Evolutionary conservation across 2,797 vertebrate genomes (phyloP).

Genomic region (Paguma larvata): DNA sequence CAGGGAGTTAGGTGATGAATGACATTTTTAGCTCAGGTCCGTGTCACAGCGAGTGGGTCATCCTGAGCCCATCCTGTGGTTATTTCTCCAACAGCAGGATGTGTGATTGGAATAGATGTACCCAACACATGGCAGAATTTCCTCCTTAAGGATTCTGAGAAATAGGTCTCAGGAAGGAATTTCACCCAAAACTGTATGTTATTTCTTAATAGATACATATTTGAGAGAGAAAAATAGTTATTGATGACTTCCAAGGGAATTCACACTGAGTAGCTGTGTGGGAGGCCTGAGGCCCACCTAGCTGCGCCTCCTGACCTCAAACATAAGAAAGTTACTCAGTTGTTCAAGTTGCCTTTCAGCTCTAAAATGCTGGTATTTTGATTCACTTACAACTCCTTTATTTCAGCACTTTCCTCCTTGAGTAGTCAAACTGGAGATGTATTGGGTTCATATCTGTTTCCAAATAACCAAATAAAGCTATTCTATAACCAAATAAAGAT

Average conservation of each 20-base stretch:
- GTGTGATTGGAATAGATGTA: neutral
- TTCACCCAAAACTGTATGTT: neutral
- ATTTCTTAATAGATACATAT: neutral
- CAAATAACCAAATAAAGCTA: neutral
- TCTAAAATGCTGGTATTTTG: neutral
- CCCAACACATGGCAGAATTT: neutral
- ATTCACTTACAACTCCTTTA: neutral
- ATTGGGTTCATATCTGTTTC: slow-evolving; percentile 33
- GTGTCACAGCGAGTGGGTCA: neutral
- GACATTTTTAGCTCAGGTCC: neutral
- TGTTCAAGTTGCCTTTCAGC: neutral
- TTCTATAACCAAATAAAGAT: slow-evolving; percentile 18
- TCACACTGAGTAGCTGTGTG: neutral
- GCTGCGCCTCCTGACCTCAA: neutral
- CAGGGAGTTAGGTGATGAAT: neutral
- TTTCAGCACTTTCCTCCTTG: neutral
- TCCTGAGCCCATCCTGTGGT: neutral
- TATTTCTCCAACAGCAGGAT: neutral
- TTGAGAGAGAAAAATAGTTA: neutral
- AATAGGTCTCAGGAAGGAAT: neutral
- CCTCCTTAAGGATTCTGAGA: neutral
- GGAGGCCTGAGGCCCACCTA: too few species aligned
- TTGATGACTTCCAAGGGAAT: neutral
- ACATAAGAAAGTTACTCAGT: neutral
- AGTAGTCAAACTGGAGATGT: neutral